Evolutionary conservation across 2,113 vertebrate genomes (phyloP).

Genomic region (Parus major): DNA sequence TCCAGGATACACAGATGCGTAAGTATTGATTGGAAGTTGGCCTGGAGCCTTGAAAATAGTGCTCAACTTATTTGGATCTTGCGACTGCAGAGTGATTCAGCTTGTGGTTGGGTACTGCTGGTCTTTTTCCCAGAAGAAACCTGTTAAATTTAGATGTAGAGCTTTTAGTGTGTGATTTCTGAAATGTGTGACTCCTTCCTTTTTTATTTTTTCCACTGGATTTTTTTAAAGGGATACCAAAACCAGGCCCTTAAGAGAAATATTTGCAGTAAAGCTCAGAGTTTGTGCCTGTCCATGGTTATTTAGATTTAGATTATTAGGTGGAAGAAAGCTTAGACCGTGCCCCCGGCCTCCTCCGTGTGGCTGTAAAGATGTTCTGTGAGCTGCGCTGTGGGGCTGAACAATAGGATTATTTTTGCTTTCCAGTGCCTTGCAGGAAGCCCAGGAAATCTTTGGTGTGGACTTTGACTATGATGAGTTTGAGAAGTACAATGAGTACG

Average conservation of each 20-base stretch:
- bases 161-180: neutral
- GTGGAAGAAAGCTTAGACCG: neutral
- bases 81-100: neutral
- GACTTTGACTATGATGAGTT: conserved; percentile 98
- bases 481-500: conserved; percentile 85
- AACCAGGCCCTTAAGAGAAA: neutral
- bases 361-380: neutral
- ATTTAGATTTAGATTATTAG: no score
- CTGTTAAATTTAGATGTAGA: neutral
- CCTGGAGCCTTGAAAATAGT: neutral
- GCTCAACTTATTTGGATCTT: neutral
- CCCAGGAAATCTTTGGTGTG: conserved; percentile 97
- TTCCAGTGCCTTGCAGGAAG: conserved; percentile 93
- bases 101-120: neutral
- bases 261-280: neutral
- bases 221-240: neutral
- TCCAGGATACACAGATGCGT: conserved; percentile 96
- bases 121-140: neutral
- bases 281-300: neutral
- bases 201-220: neutral
- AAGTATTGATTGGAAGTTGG: conserved; percentile 66
- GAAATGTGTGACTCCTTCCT: neutral
- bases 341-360: neutral
- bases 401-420: neutral
- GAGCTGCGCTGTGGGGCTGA: neutral